These are phyloP conservation scores for Electrophaes corylata DNA, from an alignment of 2,888 invertebrate genomes.

Conservation along the genomic window DNA sequence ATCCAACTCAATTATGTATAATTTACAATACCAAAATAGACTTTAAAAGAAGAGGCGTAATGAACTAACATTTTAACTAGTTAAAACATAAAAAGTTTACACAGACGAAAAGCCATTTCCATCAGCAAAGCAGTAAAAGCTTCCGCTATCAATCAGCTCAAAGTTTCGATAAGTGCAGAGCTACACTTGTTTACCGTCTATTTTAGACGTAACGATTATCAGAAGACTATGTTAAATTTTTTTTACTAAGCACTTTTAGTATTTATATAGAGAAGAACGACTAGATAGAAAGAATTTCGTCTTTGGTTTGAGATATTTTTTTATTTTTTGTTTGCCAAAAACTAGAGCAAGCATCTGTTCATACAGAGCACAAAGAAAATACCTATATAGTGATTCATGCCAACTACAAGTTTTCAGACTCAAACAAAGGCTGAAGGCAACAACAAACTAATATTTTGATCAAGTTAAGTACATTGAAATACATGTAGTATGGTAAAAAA, in stretches of 20 bases:
- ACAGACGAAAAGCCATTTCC: neutral
- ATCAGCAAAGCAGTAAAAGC: neutral
- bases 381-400: conserved; percentile 18
- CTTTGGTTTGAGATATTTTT: neutral
- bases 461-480: too few species aligned
- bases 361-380: conserved; percentile 21
- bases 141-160: neutral
- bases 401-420: conserved; percentile 1
- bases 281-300: neutral
- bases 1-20: too few species aligned
- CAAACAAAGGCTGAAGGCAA: neutral
- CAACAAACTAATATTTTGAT: too few species aligned
- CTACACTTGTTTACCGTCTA: conserved; percentile 20
- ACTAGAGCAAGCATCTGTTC: conserved; percentile 24
- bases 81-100: neutral
- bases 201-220: conserved; percentile 17
- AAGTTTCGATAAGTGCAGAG: conserved; percentile 14
- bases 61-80: neutral
- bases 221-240: neutral
- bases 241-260: neutral
- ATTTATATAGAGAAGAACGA: neutral
- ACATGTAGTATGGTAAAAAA: too few species aligned
- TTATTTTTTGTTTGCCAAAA: conserved; percentile 8
- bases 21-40: too few species aligned
- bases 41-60: too few species aligned